Evolutionary conservation across 2,113 vertebrate species (phyloP).

Genomic region (Redunca redunca): DNA sequence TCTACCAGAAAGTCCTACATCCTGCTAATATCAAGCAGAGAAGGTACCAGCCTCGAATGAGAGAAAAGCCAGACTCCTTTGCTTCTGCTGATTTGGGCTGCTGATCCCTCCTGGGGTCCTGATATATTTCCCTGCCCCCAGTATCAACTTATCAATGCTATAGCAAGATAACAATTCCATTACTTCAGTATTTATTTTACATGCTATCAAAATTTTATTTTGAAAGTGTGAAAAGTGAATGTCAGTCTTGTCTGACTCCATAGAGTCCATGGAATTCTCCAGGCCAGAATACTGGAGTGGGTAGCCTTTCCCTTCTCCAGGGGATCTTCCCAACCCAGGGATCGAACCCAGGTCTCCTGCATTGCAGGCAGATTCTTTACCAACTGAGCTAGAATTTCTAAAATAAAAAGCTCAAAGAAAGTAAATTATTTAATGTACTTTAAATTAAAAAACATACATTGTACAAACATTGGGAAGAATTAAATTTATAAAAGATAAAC

Average conservation of each 20-base stretch:
- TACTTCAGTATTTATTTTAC: conserved; percentile 14
- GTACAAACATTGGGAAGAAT: neutral
- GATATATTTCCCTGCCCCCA: neutral
- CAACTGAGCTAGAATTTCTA: neutral
- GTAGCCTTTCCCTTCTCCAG: neutral
- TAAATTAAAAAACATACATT: neutral
- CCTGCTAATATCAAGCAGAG: neutral
- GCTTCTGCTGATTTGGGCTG: neutral
- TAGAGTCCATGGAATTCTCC: neutral
- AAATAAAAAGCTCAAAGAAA: conserved; percentile 12
- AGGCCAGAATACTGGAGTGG: neutral
- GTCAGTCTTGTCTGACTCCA: neutral
- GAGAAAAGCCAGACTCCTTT: neutral
- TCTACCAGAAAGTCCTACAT: neutral
- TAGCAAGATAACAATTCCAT: neutral
- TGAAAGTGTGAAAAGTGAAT: neutral
- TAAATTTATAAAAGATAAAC: neutral
- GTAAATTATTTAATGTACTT: conserved; percentile 1
- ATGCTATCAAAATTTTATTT: conserved; percentile 16
- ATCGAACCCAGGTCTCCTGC: neutral
- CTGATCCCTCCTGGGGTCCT: neutral
- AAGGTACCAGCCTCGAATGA: neutral
- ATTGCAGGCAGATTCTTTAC: neutral
- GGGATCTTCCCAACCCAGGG: neutral
- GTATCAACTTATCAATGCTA: neutral